Conservation (phyloP, 2,113 vertebrate genomes). For the Colossoma macropomum region DNA sequence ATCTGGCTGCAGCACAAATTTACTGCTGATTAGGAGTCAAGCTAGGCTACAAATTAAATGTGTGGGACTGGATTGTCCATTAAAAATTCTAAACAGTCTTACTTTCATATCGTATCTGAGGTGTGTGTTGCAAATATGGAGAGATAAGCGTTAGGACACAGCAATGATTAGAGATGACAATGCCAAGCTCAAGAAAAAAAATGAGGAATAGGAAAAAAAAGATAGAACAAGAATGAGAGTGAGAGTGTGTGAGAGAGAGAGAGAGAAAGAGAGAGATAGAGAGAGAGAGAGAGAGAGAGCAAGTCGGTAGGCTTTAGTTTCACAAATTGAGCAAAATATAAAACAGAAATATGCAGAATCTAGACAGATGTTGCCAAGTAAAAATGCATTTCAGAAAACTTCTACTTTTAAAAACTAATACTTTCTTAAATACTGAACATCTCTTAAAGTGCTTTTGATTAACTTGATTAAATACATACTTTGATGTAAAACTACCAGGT, state of each 20-base stretch:
- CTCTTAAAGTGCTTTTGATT: neutral
- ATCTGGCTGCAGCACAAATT: neutral
- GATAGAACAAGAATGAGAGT: neutral
- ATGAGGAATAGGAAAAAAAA: neutral
- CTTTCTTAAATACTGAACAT: too few species aligned
- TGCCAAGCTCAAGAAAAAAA: constrained; percentile 22
- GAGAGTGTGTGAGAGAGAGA: constrained; percentile 9
- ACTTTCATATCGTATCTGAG: neutral
- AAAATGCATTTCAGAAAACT: too few species aligned
- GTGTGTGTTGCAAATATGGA: neutral
- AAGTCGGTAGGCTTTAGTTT: constrained; percentile 4
- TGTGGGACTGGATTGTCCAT: neutral
- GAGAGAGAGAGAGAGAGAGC: constrained; percentile 10
- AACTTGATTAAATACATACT: too few species aligned
- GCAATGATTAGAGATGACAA: constrained; percentile 26
- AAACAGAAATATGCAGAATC: neutral
- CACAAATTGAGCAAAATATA: constrained; percentile 17
- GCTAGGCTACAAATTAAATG: neutral
- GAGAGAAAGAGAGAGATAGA: constrained; percentile 2
- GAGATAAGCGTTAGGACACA: constrained; percentile 1
- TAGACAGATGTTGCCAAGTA: too few species aligned
- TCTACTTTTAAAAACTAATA: too few species aligned
- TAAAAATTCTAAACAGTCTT: neutral
- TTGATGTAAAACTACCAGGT: neutral
- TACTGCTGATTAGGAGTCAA: too few species aligned